Evolutionary conservation across 2,888 invertebrate species (phyloP).

Genomic region (Phaedon cochleariae): DNA sequence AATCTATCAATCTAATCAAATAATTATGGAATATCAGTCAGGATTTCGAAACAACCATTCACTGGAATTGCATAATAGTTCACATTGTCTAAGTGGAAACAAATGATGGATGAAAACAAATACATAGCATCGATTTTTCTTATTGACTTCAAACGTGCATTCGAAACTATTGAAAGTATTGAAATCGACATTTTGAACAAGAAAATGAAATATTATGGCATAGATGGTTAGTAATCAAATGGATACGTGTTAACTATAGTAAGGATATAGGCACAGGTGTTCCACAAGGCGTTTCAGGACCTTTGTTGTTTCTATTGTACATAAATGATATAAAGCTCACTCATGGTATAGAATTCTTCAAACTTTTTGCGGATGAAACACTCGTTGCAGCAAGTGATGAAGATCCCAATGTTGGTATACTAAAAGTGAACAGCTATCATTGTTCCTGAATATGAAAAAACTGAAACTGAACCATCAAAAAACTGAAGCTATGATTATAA

Average conservation of each 20-base stretch:
- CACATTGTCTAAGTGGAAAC: slow-evolving; percentile 6
- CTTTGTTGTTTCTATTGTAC: neutral
- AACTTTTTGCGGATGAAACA: neutral
- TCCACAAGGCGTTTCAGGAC: neutral
- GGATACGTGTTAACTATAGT: neutral
- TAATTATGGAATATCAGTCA: too few species aligned
- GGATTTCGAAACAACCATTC: too few species aligned
- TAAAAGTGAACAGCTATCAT: neutral
- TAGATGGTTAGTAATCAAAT: neutral
- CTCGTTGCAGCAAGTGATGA: neutral
- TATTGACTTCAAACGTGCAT: slow-evolving; percentile 13
- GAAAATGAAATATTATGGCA: slow-evolving; percentile 3
- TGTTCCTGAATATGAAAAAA: neutral
- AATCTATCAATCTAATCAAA: too few species aligned
- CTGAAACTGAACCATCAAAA: neutral
- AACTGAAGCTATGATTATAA: neutral
- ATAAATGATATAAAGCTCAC: neutral
- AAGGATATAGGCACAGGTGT: neutral
- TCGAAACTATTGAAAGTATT: slow-evolving; percentile 9
- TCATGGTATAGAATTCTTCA: too few species aligned
- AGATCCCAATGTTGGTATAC: neutral
- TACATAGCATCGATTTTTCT: slow-evolving; percentile 2
- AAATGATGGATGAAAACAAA: slow-evolving; percentile 2
- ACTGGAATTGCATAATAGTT: slow-evolving; percentile 3
- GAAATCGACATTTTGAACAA: slow-evolving; percentile 1